Evolutionary conservation across 64 coral and sea anemone species (phyloP).

Genomic region (Actinia equina): DNA sequence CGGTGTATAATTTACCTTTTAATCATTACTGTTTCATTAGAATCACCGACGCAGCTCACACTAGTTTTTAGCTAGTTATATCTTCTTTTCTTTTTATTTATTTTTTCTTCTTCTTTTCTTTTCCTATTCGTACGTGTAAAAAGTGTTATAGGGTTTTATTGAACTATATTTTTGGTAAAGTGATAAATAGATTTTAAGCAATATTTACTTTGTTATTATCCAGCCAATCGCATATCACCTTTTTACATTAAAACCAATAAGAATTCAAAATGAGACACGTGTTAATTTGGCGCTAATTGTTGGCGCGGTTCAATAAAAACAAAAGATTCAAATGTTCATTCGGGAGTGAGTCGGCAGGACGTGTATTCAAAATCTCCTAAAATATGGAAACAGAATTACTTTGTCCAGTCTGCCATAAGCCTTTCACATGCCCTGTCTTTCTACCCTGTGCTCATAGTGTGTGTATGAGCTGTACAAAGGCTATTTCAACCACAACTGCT

Average conservation of each 20-base stretch:
- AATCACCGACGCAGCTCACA: too few species aligned
- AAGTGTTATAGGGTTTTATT: background rate
- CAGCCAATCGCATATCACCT: conserved; percentile 33
- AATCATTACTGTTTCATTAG: too few species aligned
- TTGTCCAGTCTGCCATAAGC: conserved; percentile 85
- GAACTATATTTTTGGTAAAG: too few species aligned
- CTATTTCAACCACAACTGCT: conserved; percentile 32
- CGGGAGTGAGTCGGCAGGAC: background rate
- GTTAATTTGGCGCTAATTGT: conserved; percentile 74
- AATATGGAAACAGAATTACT: conserved; percentile 87
- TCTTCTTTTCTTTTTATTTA: too few species aligned
- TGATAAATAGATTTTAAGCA: background rate
- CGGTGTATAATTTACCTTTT: too few species aligned
- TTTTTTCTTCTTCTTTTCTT: too few species aligned
- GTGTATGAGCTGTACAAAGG: conserved; percentile 76
- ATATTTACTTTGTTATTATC: background rate
- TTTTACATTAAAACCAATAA: conserved; percentile 41
- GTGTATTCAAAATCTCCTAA: background rate
- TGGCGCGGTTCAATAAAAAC: conserved; percentile 39
- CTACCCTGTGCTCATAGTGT: conserved; percentile 87
- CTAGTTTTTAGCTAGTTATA: too few species aligned
- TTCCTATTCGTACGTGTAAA: background rate
- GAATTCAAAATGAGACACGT: conserved; percentile 29
- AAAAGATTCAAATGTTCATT: conserved; percentile 12
- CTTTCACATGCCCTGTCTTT: conserved; percentile 64